Conservation (phyloP, 2,797 vertebrate genomes). For the Stomatorhinus walkeri region DNA sequence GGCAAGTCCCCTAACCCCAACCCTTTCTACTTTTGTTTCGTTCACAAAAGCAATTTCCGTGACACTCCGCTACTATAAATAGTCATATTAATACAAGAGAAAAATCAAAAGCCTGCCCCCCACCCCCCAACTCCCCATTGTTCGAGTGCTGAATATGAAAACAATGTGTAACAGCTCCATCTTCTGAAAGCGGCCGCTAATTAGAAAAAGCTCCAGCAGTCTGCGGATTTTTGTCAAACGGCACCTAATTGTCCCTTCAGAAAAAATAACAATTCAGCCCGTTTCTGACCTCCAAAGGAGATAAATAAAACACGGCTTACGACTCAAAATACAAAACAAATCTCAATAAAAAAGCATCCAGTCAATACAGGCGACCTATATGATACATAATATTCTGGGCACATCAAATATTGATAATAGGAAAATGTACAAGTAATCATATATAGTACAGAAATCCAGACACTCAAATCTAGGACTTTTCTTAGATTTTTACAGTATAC, state of each 20-base stretch:
- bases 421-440: neutral
- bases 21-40: conserved; percentile 16
- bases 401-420: conserved; percentile 1
- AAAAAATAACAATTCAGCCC: conserved; percentile 20
- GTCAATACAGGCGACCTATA: neutral
- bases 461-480: neutral
- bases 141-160: conserved; percentile 23
- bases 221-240: conserved; percentile 15
- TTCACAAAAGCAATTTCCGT: conserved; percentile 25
- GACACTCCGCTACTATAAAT: conserved; percentile 26
- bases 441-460: neutral
- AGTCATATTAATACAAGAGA: conserved; percentile 27
- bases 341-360: neutral
- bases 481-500: neutral
- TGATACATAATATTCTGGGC: neutral
- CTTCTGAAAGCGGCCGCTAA: conserved; percentile 21
- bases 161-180: conserved; percentile 23
- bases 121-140: neutral
- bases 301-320: neutral
- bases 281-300: conserved; percentile 19
- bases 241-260: conserved; percentile 18
- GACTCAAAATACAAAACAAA: conserved; percentile 7
- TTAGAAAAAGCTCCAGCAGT: conserved; percentile 20
- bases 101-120: conserved; percentile 12
- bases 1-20: neutral